phyloP scores from a whole-genome alignment of 2,888 invertebrate genomes.

The Sceliomorpha sp. region DNA sequence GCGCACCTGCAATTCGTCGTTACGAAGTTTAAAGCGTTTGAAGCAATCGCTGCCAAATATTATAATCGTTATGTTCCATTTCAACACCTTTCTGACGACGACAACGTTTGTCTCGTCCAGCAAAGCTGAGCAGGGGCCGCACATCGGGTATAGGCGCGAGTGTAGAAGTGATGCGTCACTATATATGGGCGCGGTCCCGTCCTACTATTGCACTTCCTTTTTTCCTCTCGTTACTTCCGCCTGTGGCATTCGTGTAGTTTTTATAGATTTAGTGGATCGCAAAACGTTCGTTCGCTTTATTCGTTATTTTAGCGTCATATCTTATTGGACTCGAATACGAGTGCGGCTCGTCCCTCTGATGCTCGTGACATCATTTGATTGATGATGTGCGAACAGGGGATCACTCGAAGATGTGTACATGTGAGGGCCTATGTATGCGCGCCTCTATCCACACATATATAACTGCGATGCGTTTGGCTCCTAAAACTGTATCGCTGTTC shows the following conservation, averaged over 20 bases:
- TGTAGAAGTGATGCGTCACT: neutral
- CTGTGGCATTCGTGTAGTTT: neutral
- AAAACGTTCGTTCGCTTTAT: neutral
- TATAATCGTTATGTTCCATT: too few relatives aligned
- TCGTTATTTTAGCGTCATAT: neutral
- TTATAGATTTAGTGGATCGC: neutral
- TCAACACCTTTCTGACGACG: too few relatives aligned
- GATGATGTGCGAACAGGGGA: neutral
- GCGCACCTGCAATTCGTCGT: too few relatives aligned
- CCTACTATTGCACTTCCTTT: neutral
- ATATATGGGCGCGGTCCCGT: neutral
- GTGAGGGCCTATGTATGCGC: too few relatives aligned
- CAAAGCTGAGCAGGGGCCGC: too few relatives aligned
- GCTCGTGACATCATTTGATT: neutral
- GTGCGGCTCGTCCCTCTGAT: neutral
- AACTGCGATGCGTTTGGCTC: too few relatives aligned
- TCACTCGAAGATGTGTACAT: neutral
- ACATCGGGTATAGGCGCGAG: too few relatives aligned
- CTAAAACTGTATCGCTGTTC: too few relatives aligned
- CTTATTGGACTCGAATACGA: neutral
- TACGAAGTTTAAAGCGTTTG: too few relatives aligned
- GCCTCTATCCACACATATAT: too few relatives aligned
- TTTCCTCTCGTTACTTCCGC: neutral
- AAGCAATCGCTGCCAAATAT: too few relatives aligned
- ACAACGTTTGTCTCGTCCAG: too few relatives aligned